Evolutionary conservation across 2,888 invertebrate species (phyloP), one percentile per base, ranked within the genome.

Genomic region (Cacoxenus indagator): DNA sequence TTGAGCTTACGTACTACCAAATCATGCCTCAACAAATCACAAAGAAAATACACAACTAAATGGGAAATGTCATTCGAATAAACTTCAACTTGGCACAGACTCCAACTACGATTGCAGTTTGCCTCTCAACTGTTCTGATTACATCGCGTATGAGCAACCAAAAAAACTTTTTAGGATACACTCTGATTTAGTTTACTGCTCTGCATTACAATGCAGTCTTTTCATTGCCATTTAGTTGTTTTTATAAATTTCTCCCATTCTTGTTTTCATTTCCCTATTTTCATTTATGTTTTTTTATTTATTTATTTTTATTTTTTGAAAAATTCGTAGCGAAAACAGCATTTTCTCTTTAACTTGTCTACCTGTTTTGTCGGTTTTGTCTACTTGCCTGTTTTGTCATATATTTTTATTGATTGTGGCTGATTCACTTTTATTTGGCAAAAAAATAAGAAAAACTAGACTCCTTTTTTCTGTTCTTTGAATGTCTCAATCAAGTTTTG

Each of bases 171-270:
- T 54, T 26, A 54, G n/a, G n/a, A n/a, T n/a, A n/a, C n/a, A n/a
- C 14, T 37, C 14, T 37, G 37, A 37, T 37, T 37, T 37, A 37
- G 8, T 37, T 37, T 37, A 6, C 24, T 54, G 54, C 54, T 26
- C 22, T 54, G 54, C 54, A 54, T 54, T 14, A 54, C 54, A 24
- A 54, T 54, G 37, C 37, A 8, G 24, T 54, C 54, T 54, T 24
- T 54, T 54, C 54, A 54, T 54, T 54, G 22, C 24, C 54, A 26
- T 54, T 54, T 54, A 54, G 22, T 54, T 54, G 24, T 54, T 54
- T 24, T 8, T 54, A 11, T 24, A 54, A n/a, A n/a, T n/a, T n/a
- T 54, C 11, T 54, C 4, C 26, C 8, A 37, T 24, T 11, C 54
- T 54, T 24, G 1, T 48, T 19, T n/a, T 17, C 17, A 46, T 46